These are phyloP conservation scores for Nesoenas mayeri DNA, from an alignment of 2,113 vertebrate species.

Conservation along the genomic window DNA sequence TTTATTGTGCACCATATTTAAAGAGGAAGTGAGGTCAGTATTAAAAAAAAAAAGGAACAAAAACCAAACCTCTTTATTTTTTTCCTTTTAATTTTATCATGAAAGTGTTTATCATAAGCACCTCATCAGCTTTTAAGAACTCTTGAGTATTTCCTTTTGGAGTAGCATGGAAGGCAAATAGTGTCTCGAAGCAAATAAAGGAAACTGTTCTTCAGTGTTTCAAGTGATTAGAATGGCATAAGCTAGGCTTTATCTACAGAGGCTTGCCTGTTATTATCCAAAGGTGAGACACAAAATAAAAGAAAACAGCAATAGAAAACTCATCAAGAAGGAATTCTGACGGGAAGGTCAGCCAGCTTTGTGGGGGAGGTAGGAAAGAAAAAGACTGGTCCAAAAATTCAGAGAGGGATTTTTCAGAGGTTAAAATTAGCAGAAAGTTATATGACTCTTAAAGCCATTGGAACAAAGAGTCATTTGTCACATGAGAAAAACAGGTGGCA, in stretches of 20 bases:
- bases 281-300: not conserved
- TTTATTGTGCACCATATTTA: not conserved
- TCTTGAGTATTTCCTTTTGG: not conserved
- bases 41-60: not conserved
- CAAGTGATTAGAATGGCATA: not conserved
- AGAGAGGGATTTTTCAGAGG: not conserved
- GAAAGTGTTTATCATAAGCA: not conserved
- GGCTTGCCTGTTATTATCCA: not conserved
- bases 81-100: not conserved
- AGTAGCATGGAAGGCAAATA: not conserved
- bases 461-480: not conserved
- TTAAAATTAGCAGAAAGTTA: not conserved
- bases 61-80: not conserved
- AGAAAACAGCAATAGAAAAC: not conserved
- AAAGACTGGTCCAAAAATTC: not conserved
- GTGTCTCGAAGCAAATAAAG: not conserved
- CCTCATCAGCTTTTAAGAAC: not conserved
- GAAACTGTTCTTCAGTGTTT: not conserved
- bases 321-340: not conserved
- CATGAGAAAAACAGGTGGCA: not conserved
- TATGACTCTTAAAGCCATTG: not conserved
- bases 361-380: not conserved
- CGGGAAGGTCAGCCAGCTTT: not conserved
- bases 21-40: not conserved
- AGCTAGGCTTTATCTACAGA: not conserved